Evolutionary conservation across 2,113 vertebrate species (phyloP).

Genomic region (Macrotis lagotis): DNA sequence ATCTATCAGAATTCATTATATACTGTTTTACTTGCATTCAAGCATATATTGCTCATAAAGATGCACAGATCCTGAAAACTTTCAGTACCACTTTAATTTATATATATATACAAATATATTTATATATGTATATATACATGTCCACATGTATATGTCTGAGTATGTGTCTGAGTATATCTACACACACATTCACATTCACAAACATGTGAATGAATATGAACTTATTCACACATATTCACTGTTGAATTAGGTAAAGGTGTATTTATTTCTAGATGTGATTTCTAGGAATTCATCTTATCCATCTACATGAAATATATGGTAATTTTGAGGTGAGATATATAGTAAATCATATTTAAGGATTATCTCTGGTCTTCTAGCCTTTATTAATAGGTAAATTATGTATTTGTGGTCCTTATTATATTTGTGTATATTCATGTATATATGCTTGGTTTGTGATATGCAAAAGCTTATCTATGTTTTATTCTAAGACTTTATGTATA

Average conservation of each 20-base stretch:
- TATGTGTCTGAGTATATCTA: accelerated
- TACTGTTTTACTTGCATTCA: slow-evolving; percentile 35
- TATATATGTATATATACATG: neutral
- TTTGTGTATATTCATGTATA: slow-evolving; percentile 65
- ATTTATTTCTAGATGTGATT: slow-evolving; percentile 74
- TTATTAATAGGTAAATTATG: slow-evolving; percentile 68
- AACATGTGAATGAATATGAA: slow-evolving; percentile 29
- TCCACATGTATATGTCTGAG: neutral
- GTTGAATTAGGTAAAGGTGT: slow-evolving; percentile 50
- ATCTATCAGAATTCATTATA: slow-evolving; percentile 48
- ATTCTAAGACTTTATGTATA: slow-evolving; percentile 87
- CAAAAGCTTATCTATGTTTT: slow-evolving; percentile 81
- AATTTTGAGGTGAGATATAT: slow-evolving; percentile 46
- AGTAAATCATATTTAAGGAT: slow-evolving; percentile 52
- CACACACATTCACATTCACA: neutral
- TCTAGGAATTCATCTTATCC: slow-evolving; percentile 64
- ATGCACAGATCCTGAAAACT: slow-evolving; percentile 40
- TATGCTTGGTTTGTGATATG: slow-evolving; percentile 70
- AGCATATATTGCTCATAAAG: neutral
- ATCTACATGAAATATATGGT: slow-evolving; percentile 54
- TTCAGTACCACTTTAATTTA: slow-evolving; percentile 1
- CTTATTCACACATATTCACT: slow-evolving; percentile 64
- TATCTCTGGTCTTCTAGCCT: slow-evolving; percentile 53
- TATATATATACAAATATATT: slow-evolving; percentile 6
- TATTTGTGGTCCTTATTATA: slow-evolving; percentile 54